A percentile compares a stretch with the other conserved stretches of the same genome.
Evolutionary conservation across 2,888 invertebrate species (phyloP).

Genomic region (Ephialtes manifestator): DNA sequence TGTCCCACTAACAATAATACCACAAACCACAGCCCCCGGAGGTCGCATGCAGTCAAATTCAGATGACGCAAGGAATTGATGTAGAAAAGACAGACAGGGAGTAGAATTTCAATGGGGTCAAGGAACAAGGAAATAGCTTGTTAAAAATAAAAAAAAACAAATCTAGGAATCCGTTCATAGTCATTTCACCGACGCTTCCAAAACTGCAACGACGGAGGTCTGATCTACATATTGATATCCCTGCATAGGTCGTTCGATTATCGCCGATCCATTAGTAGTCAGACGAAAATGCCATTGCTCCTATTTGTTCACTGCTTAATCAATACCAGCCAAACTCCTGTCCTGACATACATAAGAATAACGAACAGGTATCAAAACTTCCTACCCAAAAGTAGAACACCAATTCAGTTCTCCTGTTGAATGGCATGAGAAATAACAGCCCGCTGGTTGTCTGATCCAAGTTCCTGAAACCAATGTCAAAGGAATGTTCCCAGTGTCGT

Average conservation of each 20-base stretch:
- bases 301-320: too few species aligned
- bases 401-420: background rate
- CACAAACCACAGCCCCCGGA: background rate
- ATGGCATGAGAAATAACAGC: background rate
- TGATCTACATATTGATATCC: too few species aligned
- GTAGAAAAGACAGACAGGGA: slow-evolving; percentile 19
- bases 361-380: background rate
- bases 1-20: background rate
- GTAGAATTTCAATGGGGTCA: background rate
- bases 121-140: too few species aligned
- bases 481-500: slow-evolving; percentile 15
- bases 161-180: too few species aligned
- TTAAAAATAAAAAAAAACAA: too few species aligned
- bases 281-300: background rate
- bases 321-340: too few species aligned
- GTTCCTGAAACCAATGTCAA: slow-evolving; percentile 36
- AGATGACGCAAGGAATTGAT: background rate
- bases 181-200: too few species aligned
- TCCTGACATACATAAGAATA: too few species aligned
- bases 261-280: too few species aligned
- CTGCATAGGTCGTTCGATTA: too few species aligned
- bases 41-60: slow-evolving; percentile 22
- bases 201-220: too few species aligned
- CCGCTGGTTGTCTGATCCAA: slow-evolving; percentile 3
- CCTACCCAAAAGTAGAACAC: background rate